These are phyloP conservation scores for Notiomystis cincta DNA, from an alignment of 2,113 vertebrate species.

Conservation along the genomic window DNA sequence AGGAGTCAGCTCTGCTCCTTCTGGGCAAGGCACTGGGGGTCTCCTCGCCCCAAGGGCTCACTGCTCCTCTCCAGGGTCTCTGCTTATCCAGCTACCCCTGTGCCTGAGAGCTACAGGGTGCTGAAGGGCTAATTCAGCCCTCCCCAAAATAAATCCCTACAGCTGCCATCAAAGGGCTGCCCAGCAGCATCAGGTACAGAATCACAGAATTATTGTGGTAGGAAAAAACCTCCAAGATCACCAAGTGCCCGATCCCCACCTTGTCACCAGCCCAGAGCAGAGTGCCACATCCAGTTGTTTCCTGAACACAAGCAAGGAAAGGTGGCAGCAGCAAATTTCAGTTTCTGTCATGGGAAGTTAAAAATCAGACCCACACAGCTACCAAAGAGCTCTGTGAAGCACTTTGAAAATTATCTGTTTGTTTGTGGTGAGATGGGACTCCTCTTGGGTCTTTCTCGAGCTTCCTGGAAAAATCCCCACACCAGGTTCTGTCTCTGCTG, in stretches of 20 bases:
- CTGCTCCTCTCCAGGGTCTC: background rate
- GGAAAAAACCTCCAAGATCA: background rate
- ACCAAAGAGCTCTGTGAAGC: background rate
- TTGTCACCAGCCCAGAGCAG: background rate
- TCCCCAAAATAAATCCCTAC: background rate
- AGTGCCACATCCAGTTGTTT: background rate
- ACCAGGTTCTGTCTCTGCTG: background rate
- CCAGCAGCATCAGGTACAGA: background rate
- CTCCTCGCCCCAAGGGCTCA: accelerated
- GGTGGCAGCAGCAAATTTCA: background rate
- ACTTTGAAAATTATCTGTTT: background rate
- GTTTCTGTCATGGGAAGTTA: background rate
- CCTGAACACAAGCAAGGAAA: background rate
- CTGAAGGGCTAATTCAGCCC: background rate
- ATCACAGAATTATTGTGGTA: background rate
- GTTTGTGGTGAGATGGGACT: background rate
- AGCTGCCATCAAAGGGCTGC: background rate
- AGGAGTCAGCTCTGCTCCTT: background rate
- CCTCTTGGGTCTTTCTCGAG: background rate
- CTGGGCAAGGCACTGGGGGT: background rate
- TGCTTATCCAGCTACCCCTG: background rate
- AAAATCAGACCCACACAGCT: background rate
- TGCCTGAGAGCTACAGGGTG: background rate
- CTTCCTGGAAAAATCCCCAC: conserved; percentile 29
- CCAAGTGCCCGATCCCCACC: background rate